phyloP scores from a whole-genome alignment of 1,140 invertebrate species.

The Pseudachorutes palmiensis region DNA sequence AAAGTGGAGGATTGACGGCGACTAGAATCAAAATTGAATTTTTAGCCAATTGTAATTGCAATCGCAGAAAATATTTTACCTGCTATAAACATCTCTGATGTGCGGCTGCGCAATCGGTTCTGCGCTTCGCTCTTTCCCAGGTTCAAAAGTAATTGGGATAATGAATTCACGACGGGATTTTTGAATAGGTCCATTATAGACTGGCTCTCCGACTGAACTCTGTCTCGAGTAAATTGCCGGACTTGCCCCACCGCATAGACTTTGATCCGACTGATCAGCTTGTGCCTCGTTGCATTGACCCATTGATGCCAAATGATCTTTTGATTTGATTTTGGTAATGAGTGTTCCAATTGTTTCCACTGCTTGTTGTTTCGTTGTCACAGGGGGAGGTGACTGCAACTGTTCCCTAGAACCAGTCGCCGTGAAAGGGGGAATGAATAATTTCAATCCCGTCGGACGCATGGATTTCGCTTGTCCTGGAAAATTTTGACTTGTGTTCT shows the following conservation, averaged over 20 bases:
- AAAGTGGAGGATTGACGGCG: slow-evolving; percentile 1
- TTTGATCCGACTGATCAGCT: background rate
- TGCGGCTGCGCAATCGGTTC: background rate
- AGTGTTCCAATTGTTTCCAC: slow-evolving; percentile 36
- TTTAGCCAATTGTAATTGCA: background rate
- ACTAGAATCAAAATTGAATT: background rate
- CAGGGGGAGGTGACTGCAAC: background rate
- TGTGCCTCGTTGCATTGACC: slow-evolving; percentile 43
- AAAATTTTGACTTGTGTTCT: background rate
- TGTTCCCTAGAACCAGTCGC: slow-evolving; percentile 14
- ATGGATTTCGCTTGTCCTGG: background rate
- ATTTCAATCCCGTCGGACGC: slow-evolving; percentile 9
- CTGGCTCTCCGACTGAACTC: slow-evolving; percentile 45
- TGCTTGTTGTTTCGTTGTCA: slow-evolving; percentile 27
- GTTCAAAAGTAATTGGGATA: slow-evolving; percentile 81
- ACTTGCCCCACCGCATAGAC: no score
- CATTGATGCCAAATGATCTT: slow-evolving; percentile 60
- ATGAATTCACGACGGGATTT: slow-evolving; percentile 82
- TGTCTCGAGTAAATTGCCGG: slow-evolving; percentile 40
- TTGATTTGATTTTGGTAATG: slow-evolving; percentile 35
- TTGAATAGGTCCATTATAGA: slow-evolving; percentile 59
- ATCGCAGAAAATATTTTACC: background rate
- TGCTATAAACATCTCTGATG: background rate
- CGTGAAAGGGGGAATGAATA: slow-evolving; percentile 5
- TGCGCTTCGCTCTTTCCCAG: slow-evolving; percentile 46